Conservation (phyloP, 2,113 vertebrate species). For the Noturus placidus region DNA sequence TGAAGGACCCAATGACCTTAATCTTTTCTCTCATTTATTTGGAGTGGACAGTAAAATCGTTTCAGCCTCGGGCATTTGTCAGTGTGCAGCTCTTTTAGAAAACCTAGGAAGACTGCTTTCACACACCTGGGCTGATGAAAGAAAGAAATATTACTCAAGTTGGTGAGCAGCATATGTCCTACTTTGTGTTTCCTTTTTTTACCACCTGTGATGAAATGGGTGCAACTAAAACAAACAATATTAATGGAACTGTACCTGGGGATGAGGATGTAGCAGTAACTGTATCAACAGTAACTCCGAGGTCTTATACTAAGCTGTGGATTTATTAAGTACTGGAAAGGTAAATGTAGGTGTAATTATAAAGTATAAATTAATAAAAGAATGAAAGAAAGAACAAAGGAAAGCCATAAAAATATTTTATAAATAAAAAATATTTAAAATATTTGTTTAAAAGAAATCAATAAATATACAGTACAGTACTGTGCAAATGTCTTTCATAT, state of each 20-base stretch:
- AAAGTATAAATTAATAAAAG: too few relatives aligned
- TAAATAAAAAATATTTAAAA: too few relatives aligned
- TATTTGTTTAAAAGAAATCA: too few relatives aligned
- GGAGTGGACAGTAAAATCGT: background rate
- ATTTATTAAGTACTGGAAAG: background rate
- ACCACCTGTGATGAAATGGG: background rate
- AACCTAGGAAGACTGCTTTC: background rate
- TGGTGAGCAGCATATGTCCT: constrained; percentile 21
- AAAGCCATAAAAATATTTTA: too few relatives aligned
- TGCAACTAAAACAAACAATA: constrained; percentile 11
- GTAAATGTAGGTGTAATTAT: too few relatives aligned
- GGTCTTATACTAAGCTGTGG: background rate
- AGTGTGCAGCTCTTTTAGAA: constrained; percentile 1
- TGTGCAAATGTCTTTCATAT: too few relatives aligned
- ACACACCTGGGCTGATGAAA: constrained; percentile 34
- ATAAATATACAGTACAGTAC: too few relatives aligned
- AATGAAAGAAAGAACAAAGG: too few relatives aligned
- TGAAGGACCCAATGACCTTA: background rate
- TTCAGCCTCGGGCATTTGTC: background rate
- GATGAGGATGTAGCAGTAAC: background rate
- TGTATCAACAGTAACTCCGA: background rate
- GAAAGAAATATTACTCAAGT: constrained; percentile 8
- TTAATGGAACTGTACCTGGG: background rate
- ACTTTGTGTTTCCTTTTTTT: constrained; percentile 26
- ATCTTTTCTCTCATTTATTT: constrained; percentile 17